Conservation (phyloP, 2,888 invertebrate genomes). For the Kryphioiulus occultus region DNA sequence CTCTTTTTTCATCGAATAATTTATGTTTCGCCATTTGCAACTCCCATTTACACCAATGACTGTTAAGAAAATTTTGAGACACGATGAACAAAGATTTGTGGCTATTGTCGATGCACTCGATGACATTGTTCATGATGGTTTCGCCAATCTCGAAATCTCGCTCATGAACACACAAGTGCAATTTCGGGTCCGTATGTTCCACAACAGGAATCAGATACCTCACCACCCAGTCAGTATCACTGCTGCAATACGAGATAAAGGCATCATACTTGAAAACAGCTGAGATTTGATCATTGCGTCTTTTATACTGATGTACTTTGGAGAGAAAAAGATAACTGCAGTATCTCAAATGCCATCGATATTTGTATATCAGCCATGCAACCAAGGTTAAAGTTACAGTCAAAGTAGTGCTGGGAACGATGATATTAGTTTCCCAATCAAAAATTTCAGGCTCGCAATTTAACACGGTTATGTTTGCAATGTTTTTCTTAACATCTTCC, state of each 20-base stretch:
- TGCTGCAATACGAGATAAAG: conserved; percentile 51
- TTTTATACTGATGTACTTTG: background rate
- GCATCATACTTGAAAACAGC: background rate
- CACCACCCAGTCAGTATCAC: conserved; percentile 51
- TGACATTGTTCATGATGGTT: too few species aligned
- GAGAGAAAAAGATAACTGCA: background rate
- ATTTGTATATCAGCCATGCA: background rate
- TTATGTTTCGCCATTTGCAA: conserved; percentile 73
- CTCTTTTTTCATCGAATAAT: conserved; percentile 68
- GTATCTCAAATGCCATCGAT: background rate
- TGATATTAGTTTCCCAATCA: background rate
- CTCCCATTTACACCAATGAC: conserved; percentile 78
- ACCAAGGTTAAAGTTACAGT: background rate
- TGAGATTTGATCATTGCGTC: background rate
- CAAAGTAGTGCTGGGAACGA: background rate
- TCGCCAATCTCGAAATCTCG: conserved; percentile 73
- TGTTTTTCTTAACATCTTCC: background rate
- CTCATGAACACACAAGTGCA: conserved; percentile 72
- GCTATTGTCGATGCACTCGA: conserved; percentile 72
- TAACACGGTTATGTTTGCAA: background rate
- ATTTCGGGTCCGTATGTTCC: background rate
- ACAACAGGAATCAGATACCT: conserved; percentile 29
- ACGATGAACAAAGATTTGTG: conserved; percentile 72
- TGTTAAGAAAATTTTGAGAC: conserved; percentile 73
- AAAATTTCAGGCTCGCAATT: background rate